Percentiles rank a stretch among this genome's conserved stretches.
phyloP scores from a whole-genome alignment of 2,113 vertebrate genomes.

The Rhizomys pruinosus region DNA sequence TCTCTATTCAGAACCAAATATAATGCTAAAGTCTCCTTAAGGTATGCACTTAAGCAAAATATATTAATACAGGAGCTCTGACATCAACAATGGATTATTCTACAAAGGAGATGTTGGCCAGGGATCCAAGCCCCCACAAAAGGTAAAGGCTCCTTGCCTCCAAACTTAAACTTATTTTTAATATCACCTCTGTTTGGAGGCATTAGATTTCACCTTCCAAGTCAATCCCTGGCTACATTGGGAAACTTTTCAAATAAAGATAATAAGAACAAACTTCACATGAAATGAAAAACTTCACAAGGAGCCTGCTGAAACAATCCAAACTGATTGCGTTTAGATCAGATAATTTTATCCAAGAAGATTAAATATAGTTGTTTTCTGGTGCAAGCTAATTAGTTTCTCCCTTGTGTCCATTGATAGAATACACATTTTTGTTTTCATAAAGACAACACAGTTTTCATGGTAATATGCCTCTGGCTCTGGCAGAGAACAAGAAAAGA shows the following conservation, averaged over 20 bases:
- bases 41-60: too few relatives aligned
- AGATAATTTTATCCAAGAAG: constrained; percentile 71
- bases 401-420: constrained; percentile 69
- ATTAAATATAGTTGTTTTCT: constrained; percentile 73
- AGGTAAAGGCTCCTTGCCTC: too few relatives aligned
- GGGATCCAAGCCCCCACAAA: too few relatives aligned
- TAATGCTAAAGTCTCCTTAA: too few relatives aligned
- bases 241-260: constrained; percentile 58
- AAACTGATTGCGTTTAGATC: constrained; percentile 64
- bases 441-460: constrained; percentile 69
- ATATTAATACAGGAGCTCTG: too few relatives aligned
- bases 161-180: too few relatives aligned
- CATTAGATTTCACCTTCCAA: constrained; percentile 7
- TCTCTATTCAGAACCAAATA: too few relatives aligned
- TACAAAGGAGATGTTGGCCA: too few relatives aligned
- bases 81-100: too few relatives aligned
- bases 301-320: constrained; percentile 49
- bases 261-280: constrained; percentile 59
- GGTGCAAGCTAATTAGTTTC: constrained; percentile 73
- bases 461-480: constrained; percentile 65
- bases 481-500: constrained; percentile 62
- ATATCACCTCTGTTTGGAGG: not conserved
- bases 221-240: constrained; percentile 12
- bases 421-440: constrained; percentile 74
- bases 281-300: constrained; percentile 59